phyloP scores from a whole-genome alignment of 1,140 invertebrate species.

The Lepidurus apus region DNA sequence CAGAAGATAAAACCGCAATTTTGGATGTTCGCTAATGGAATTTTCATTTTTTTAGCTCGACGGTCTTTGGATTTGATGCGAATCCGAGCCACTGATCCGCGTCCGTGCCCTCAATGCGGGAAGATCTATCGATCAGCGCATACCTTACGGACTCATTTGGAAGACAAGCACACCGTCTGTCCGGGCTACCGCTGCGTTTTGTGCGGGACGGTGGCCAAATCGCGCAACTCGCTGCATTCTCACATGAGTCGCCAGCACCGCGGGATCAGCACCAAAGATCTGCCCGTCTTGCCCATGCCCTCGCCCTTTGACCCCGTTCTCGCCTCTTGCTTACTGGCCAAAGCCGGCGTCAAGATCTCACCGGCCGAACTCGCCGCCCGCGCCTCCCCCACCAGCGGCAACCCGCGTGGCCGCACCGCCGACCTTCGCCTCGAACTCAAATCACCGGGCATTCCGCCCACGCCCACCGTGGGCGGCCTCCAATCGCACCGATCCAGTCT shows the following conservation, averaged over 20 bases:
- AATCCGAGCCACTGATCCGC: conserved; percentile 80
- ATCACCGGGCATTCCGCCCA: conserved; percentile 26
- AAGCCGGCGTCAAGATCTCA: conserved; percentile 73
- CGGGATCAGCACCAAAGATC: conserved; percentile 84
- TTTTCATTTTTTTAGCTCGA: conserved; percentile 36
- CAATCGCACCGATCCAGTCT: conserved; percentile 29
- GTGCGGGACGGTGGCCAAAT: conserved; percentile 86
- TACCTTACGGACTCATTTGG: conserved; percentile 79
- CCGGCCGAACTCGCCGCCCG: conserved; percentile 71
- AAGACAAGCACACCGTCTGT: conserved; percentile 87
- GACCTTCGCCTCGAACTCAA: conserved; percentile 66
- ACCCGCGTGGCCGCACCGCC: conserved; percentile 53
- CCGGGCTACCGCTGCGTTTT: conserved; percentile 84
- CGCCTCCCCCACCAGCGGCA: conserved; percentile 71
- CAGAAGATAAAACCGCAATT: too few relatives aligned
- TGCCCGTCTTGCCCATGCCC: conserved; percentile 84
- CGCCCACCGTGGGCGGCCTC: conserved; percentile 30
- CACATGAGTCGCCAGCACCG: conserved; percentile 88
- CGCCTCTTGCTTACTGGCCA: conserved; percentile 68
- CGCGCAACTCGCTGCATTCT: conserved; percentile 79
- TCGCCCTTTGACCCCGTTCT: conserved; percentile 82
- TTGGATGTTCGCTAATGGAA: too few relatives aligned
- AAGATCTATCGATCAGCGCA: conserved; percentile 88
- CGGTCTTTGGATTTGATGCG: conserved; percentile 73
- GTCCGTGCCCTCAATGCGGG: conserved; percentile 85